A percentile compares a stretch with the other conserved stretches of the same genome.
These are phyloP conservation scores for Patella depressa DNA, from an alignment of 2,888 invertebrate species.

Conservation along the genomic window DNA sequence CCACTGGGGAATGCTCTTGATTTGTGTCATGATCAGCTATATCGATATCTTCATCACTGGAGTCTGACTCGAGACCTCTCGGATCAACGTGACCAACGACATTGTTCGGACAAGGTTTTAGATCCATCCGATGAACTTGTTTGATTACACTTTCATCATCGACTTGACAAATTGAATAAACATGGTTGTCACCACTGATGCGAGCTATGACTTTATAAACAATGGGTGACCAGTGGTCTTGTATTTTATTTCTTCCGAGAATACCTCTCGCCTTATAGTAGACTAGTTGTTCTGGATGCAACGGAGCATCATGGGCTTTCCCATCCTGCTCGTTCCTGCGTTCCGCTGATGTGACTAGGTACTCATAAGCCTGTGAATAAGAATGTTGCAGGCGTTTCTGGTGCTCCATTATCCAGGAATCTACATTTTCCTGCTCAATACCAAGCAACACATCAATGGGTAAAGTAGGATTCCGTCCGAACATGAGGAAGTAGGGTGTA, in stretches of 20 bases:
- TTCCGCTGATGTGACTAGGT: background rate
- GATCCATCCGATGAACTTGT: slow-evolving; percentile 12
- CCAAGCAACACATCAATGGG: slow-evolving; percentile 29
- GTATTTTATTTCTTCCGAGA: slow-evolving; percentile 23
- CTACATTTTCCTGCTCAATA: background rate
- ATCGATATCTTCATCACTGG: no score
- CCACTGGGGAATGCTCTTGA: no score
- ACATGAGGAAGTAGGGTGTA: slow-evolving; percentile 26
- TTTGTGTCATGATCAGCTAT: no score
- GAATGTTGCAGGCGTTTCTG: background rate
- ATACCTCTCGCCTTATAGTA: slow-evolving; percentile 14
- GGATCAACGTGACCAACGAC: background rate
- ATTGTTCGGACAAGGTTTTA: slow-evolving; percentile 10
- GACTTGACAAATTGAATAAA: slow-evolving; percentile 13
- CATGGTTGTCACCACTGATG: slow-evolving; percentile 13
- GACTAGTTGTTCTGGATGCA: slow-evolving; percentile 13
- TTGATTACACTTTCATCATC: slow-evolving; percentile 10
- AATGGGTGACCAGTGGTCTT: slow-evolving; percentile 12
- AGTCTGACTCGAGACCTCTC: no score
- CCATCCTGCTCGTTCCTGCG: slow-evolving; percentile 2
- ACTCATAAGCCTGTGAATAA: background rate
- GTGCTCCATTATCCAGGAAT: background rate
- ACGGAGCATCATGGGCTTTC: slow-evolving; percentile 12
- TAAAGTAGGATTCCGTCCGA: slow-evolving; percentile 30
- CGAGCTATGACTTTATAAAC: slow-evolving; percentile 8